These are phyloP conservation scores for Cynopterus brachyotis DNA, from an alignment of 2,113 vertebrate species.

Conservation along the genomic window DNA sequence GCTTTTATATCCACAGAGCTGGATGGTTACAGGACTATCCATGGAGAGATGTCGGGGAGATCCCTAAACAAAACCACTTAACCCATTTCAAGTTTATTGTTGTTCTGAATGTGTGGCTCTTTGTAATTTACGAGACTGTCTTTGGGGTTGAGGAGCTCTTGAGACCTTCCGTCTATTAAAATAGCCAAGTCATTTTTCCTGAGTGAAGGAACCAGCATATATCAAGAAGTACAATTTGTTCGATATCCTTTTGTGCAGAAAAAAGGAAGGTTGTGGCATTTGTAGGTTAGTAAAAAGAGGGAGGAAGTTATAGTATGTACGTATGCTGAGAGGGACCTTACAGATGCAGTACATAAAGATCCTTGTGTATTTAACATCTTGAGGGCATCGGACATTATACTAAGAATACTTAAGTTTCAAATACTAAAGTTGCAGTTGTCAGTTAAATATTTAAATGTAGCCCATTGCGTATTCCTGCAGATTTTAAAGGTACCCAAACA, in stretches of 20 bases:
- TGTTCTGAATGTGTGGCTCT: slow-evolving; percentile 78
- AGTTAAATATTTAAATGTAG: slow-evolving; percentile 36
- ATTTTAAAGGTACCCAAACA: slow-evolving; percentile 7
- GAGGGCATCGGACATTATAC: slow-evolving; percentile 14
- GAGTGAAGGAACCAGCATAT: slow-evolving; percentile 82
- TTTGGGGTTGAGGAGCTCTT: slow-evolving; percentile 82
- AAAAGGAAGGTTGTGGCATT: slow-evolving; percentile 78
- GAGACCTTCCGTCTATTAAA: slow-evolving; percentile 84
- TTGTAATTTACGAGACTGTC: slow-evolving; percentile 83
- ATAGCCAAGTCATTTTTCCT: slow-evolving; percentile 83
- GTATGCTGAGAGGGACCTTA: slow-evolving; percentile 43
- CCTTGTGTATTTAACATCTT: slow-evolving; percentile 69
- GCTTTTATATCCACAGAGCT: background rate
- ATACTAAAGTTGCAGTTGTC: background rate
- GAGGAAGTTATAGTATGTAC: slow-evolving; percentile 65
- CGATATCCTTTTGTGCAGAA: slow-evolving; percentile 81
- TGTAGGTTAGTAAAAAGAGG: slow-evolving; percentile 75
- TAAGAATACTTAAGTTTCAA: slow-evolving; percentile 43
- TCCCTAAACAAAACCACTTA: slow-evolving; percentile 76
- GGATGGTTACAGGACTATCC: background rate
- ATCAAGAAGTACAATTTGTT: slow-evolving; percentile 83
- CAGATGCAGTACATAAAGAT: slow-evolving; percentile 52
- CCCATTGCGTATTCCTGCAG: background rate
- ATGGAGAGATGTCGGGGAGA: slow-evolving; percentile 43
- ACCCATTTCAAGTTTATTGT: slow-evolving; percentile 81